Base-by-base conservation (phyloP, 2,888 invertebrate species). In the Unio delphinus region DNA sequence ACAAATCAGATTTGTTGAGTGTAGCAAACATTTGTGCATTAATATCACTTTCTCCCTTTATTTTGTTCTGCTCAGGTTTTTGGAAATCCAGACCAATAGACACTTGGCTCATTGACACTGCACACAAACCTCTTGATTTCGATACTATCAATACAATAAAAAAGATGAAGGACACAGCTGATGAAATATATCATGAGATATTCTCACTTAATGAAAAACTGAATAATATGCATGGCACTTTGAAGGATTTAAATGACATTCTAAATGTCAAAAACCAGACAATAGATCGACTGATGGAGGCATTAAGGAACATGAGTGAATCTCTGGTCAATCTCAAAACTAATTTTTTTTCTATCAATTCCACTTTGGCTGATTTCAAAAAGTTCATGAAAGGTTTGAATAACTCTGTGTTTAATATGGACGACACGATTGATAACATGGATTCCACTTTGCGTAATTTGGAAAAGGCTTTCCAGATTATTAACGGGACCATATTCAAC, bases 281-380 rank as follows among this genome's bases (percentile, higher is more conserved):
- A 5, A 61, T 77, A n/a, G 68, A 65, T 26, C 62, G 62, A 8
- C 66, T 77, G 3, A 65, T 70, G 58, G 66, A 73, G 20, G 73
- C 73, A 8, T 54, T 77, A 6, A 57, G 65, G 45, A 73, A 75
- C 55, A 77, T 77, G 73, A 73, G 72, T 7, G 26, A 60, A 4
- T 77, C 77, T 8, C 64, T 77, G 45, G 67, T 67, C 30, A 77
- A 77, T 63, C 61, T 77, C 17, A 77, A 77, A 61, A n/a, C 59
- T 17, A 77, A 77, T 64, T 60, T 77, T 28, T 59, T 67, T 17
- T 68, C 65, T 54, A 75, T 77, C 11, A 77, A 75, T 30, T 45
- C 65, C 55, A 77, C 75, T 23, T 63, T 77, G 60, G 66, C 65
- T 15, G 67, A 34, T 8, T 73, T 77, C 45, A 77, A 73, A 63